Evolutionary conservation across 2,113 vertebrate species (phyloP), one percentile per base, ranked within the genome.

Genomic region (Hypomesus transpacificus): DNA sequence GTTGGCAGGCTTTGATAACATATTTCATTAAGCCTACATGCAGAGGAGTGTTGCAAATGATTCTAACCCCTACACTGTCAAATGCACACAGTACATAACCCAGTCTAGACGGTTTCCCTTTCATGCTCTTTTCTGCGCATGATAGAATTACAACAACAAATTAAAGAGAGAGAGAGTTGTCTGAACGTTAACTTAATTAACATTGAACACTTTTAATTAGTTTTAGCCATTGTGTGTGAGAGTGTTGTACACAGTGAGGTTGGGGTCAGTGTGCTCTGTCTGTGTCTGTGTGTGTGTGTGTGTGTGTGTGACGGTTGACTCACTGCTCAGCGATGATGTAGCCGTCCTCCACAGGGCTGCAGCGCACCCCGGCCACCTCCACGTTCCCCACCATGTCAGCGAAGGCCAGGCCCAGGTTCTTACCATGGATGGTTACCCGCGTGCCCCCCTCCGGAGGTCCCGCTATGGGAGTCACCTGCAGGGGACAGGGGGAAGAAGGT

Each of bases 251-350:
- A 18, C 4, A 18, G 54, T 39, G 20, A 28, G 18, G 18, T 31
- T 18, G 18, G 17, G 62, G 26, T 28, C 31, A 64, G 6, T 21
- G 53, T 2, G 1, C 21, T 72, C 59, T 53, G 69, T 24, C 21
- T 20, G 20, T 22, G 61, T 61, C 20, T 59, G 56, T 51, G 31
- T 18, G 61, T 65, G 6, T 20, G 39, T 65, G 39, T 22, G 18
- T 50, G 39, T 65, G 1, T 17, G 13, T 67, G 76, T 14, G 53
- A 3, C 67, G 7, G 59, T 1, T 24, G 58, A 90, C 97, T 96
- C 89, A 99, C 97, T 98, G 97, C 72, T 99, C 97, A 0, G 97
- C 97, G 6, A 98, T 89, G 68, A 99, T 86, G 87, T 99, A 99
- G 39, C 94, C 95, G 1, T 96, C 94, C 5, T 94, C 93, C 67